phyloP scores from a whole-genome alignment of 2,888 invertebrate species.

The Caradrina clavipalpis region DNA sequence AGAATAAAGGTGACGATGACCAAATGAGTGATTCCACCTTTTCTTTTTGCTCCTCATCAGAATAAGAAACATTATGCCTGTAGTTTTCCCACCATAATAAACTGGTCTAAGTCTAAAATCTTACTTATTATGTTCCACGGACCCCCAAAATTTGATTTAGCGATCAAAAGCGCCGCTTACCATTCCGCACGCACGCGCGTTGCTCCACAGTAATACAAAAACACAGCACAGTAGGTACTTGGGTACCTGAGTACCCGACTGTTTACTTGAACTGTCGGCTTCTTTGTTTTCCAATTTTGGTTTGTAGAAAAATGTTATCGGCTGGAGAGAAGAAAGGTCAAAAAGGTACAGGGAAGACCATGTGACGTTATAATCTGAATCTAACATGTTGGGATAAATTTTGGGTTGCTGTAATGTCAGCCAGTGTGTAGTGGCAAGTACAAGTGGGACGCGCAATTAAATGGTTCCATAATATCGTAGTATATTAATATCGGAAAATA shows the following conservation, averaged over 20 bases:
- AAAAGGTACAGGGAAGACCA: not conserved
- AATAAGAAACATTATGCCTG: too few species aligned
- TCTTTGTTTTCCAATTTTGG: constrained; percentile 40
- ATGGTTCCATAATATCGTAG: too few species aligned
- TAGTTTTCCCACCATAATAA: too few species aligned
- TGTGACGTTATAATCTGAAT: not conserved
- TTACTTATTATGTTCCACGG: too few species aligned
- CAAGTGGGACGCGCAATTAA: too few species aligned
- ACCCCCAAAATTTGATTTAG: constrained; percentile 66
- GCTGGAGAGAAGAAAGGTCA: not conserved
- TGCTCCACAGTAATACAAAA: constrained; percentile 60
- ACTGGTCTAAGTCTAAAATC: too few species aligned
- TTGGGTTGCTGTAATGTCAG: not conserved
- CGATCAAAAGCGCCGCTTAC: constrained; percentile 67
- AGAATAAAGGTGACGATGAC: too few species aligned
- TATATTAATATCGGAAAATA: too few species aligned
- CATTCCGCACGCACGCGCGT: constrained; percentile 66
- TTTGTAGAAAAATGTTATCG: constrained; percentile 2
- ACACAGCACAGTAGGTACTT: constrained; percentile 5
- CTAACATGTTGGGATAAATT: not conserved
- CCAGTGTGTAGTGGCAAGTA: too few species aligned
- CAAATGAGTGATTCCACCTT: too few species aligned
- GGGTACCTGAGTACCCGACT: constrained; percentile 4
- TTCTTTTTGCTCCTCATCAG: too few species aligned
- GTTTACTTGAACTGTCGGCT: constrained; percentile 30